phyloP scores from a whole-genome alignment of 2,113 vertebrate genomes.

The Neodon shergylaensis region DNA sequence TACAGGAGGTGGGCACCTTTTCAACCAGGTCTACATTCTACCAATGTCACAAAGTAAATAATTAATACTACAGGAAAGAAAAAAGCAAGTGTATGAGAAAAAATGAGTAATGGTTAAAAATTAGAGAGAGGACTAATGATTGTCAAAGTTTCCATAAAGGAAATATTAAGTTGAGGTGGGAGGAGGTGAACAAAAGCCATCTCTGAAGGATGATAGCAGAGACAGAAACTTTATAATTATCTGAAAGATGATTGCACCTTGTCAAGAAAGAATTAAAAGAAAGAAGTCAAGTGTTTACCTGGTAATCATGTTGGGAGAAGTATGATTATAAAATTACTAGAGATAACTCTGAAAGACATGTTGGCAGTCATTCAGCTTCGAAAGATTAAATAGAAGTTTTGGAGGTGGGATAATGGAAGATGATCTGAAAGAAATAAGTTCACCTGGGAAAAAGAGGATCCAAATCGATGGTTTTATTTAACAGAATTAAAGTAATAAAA shows the following conservation, averaged over 20 bases:
- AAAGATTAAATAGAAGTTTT: constrained; percentile 67
- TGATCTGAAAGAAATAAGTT: constrained; percentile 67
- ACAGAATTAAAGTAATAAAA: constrained; percentile 67
- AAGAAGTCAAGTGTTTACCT: constrained; percentile 64
- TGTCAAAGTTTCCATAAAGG: constrained; percentile 11
- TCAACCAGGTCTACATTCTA: neutral
- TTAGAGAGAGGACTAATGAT: neutral
- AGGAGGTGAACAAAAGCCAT: neutral
- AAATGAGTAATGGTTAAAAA: neutral
- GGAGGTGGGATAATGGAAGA: constrained; percentile 41
- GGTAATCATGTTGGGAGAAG: constrained; percentile 34
- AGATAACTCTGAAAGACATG: constrained; percentile 60
- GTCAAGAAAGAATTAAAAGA: constrained; percentile 65
- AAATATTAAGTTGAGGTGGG: neutral
- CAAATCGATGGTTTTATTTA: constrained; percentile 73
- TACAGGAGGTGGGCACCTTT: neutral
- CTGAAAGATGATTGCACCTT: constrained; percentile 36
- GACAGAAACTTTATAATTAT: constrained; percentile 58
- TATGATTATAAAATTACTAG: constrained; percentile 76
- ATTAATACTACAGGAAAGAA: neutral
- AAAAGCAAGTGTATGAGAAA: neutral
- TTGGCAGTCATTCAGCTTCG: constrained; percentile 64
- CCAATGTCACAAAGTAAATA: neutral
- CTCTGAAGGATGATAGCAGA: constrained; percentile 16
- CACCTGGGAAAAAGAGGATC: constrained; percentile 15